These are phyloP conservation scores for Drosophila virilis DNA, from an alignment of 1,140 invertebrate species.

Conservation along the genomic window DNA sequence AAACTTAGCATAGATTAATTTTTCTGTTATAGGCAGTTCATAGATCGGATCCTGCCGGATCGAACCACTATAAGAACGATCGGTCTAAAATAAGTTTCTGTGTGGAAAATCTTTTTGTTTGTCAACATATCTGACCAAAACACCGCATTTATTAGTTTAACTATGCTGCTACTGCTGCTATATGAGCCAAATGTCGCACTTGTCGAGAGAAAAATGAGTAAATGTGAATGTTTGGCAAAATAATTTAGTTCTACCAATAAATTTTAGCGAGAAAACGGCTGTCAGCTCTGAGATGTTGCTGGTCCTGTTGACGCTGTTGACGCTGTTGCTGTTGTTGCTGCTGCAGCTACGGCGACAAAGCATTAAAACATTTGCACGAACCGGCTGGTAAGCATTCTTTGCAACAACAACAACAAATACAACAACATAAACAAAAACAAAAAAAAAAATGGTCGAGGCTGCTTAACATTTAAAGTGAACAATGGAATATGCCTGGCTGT, in stretches of 20 bases:
- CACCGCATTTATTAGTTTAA: too few species aligned
- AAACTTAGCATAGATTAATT: too few species aligned
- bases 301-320: neutral
- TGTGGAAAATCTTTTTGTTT: too few species aligned
- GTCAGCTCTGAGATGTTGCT: neutral
- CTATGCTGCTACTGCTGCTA: too few species aligned
- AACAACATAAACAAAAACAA: constrained; percentile 44
- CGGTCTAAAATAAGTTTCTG: too few species aligned
- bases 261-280: constrained; percentile 36
- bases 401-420: constrained; percentile 18
- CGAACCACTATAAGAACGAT: too few species aligned
- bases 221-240: too few species aligned
- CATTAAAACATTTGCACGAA: constrained; percentile 63
- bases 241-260: neutral
- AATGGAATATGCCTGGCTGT: constrained; percentile 69
- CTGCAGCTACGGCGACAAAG: constrained; percentile 45
- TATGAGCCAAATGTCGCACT: too few species aligned
- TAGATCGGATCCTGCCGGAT: too few species aligned
- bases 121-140: too few species aligned
- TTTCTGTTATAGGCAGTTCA: too few species aligned
- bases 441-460: constrained; percentile 48
- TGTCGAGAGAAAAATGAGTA: too few species aligned
- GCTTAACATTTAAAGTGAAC: constrained; percentile 80
- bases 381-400: constrained; percentile 47
- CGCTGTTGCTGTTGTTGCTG: neutral